Evolutionary conservation across 2,797 vertebrate genomes (phyloP).

Genomic region (Gymnothorax reevesii): DNA sequence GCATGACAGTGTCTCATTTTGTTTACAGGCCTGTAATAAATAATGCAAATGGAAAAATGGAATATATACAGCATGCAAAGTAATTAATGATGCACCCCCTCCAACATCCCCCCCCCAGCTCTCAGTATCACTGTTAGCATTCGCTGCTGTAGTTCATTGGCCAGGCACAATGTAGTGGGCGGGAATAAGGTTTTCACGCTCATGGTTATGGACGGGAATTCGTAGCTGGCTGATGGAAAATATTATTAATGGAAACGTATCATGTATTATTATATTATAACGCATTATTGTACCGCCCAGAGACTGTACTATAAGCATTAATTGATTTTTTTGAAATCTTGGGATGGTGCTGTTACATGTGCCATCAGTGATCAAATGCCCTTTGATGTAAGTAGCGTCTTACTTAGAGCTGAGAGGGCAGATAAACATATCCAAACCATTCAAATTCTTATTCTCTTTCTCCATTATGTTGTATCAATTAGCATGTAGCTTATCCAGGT

Average conservation of each 20-base stretch:
- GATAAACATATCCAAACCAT: too few species aligned
- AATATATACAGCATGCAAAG: not conserved
- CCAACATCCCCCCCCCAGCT: not conserved
- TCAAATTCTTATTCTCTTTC: too few species aligned
- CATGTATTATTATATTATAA: too few species aligned
- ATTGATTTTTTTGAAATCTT: not conserved
- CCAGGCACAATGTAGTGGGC: not conserved
- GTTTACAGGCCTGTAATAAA: conserved; percentile 7
- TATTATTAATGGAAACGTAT: not conserved
- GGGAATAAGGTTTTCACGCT: not conserved
- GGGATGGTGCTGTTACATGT: not conserved
- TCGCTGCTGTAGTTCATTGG: not conserved
- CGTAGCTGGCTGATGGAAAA: not conserved
- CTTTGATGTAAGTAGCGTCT: not conserved
- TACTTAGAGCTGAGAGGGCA: too few species aligned
- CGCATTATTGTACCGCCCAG: not conserved
- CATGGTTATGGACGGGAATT: not conserved
- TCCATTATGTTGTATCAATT: too few species aligned
- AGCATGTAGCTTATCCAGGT: not conserved
- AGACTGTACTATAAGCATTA: not conserved
- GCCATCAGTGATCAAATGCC: not conserved
- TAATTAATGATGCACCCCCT: not conserved
- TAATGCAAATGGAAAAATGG: not conserved
- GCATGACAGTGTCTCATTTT: not conserved
- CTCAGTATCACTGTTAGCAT: not conserved